phyloP scores from a whole-genome alignment of 2,797 vertebrate genomes.

The Chelidonichthys spinosus region DNA sequence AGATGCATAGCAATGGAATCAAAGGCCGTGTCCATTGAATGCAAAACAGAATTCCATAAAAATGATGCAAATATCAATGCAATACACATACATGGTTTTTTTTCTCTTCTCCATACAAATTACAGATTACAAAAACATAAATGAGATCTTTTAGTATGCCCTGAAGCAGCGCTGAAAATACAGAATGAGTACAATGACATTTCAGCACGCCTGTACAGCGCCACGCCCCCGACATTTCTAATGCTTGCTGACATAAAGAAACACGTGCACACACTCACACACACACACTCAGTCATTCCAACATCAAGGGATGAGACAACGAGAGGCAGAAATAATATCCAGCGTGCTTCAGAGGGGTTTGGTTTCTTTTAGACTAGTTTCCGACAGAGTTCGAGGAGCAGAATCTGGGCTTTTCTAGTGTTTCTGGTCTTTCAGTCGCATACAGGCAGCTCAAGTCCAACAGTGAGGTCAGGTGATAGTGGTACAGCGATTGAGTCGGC shows the following conservation, averaged over 20 bases:
- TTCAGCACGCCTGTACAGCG: conserved; percentile 71
- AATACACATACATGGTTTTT: conserved; percentile 72
- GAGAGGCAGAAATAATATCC: conserved; percentile 76
- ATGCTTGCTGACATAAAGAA: conserved; percentile 48
- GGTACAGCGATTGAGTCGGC: conserved; percentile 51
- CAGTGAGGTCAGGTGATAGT: conserved; percentile 71
- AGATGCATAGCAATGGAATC: conserved; percentile 80
- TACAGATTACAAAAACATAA: conserved; percentile 85
- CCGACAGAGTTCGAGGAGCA: neutral
- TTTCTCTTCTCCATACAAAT: conserved; percentile 84
- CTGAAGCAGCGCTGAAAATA: conserved; percentile 75
- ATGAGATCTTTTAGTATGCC: conserved; percentile 73
- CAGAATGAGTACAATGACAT: conserved; percentile 63
- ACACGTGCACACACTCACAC: conserved; percentile 47
- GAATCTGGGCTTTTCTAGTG: conserved; percentile 5
- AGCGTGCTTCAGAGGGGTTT: conserved; percentile 74
- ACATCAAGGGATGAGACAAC: conserved; percentile 57
- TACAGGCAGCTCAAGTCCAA: conserved; percentile 51
- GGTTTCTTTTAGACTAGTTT: conserved; percentile 47
- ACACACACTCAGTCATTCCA: conserved; percentile 50
- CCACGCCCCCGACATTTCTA: conserved; percentile 41
- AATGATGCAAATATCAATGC: conserved; percentile 83
- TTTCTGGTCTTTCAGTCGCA: conserved; percentile 54
- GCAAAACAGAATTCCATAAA: conserved; percentile 80
- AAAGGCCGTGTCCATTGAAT: conserved; percentile 80